These are phyloP conservation scores for Lepidocyrtinus sp. DNA, from an alignment of 2,888 invertebrate species.

Conservation along the genomic window DNA sequence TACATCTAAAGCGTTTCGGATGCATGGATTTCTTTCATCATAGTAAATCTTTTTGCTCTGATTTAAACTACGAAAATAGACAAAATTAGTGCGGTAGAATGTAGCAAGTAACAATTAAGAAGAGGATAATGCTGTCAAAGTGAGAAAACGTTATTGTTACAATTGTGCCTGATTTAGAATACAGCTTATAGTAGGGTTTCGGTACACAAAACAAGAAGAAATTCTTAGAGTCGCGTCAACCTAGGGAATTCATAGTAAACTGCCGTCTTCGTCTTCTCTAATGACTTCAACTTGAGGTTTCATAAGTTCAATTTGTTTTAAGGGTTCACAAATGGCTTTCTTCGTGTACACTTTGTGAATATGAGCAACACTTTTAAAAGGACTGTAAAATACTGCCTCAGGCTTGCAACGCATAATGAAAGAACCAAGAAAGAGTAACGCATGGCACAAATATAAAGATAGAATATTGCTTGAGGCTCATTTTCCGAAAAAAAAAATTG, in stretches of 20 bases:
- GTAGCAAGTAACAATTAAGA: neutral
- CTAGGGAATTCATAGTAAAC: too few relatives aligned
- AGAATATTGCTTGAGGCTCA: slow-evolving; percentile 39
- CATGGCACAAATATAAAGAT: slow-evolving; percentile 5
- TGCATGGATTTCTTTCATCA: neutral
- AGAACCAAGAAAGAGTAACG: slow-evolving; percentile 25
- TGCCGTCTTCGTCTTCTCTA: too few relatives aligned
- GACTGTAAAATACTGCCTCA: slow-evolving; percentile 54
- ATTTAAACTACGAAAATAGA: too few relatives aligned
- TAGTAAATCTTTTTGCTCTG: neutral
- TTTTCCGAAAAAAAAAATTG: slow-evolving; percentile 27
- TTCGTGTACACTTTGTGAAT: neutral
- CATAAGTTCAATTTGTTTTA: slow-evolving; percentile 16
- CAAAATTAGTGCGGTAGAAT: too few relatives aligned
- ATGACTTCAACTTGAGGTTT: neutral
- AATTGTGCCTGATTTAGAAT: too few relatives aligned
- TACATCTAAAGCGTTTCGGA: too few relatives aligned
- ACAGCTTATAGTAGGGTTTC: too few relatives aligned
- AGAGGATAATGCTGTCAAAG: neutral
- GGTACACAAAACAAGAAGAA: too few relatives aligned
- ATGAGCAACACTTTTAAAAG: slow-evolving; percentile 1
- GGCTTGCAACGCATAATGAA: slow-evolving; percentile 56
- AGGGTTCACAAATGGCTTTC: neutral
- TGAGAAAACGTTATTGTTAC: neutral
- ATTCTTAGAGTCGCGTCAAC: too few relatives aligned